A percentile compares a stretch with the other conserved stretches of the same genome.
These are phyloP conservation scores for Epizoanthus fatuus DNA, from an alignment of 92 coral and sea anemone genomes.

Conservation along the genomic window DNA sequence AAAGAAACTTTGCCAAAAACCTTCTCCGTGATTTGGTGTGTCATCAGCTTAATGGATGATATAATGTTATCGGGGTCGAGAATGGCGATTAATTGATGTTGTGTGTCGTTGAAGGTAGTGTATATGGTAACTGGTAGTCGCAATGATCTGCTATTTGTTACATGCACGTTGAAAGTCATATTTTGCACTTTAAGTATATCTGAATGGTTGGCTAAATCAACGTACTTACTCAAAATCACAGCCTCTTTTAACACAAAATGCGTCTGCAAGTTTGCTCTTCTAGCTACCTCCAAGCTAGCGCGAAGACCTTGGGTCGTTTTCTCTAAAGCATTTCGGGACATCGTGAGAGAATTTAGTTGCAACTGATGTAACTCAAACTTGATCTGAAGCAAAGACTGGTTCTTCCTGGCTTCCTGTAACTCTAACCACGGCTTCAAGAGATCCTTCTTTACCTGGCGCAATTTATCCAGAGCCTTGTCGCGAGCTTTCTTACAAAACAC, in stretches of 20 bases:
- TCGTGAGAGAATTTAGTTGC: conserved; percentile 50
- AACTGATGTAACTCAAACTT: conserved; percentile 35
- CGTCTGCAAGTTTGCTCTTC: too few species aligned
- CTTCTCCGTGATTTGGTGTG: conserved; percentile 48
- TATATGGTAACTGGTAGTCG: too few species aligned
- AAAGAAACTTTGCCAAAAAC: conserved; percentile 53
- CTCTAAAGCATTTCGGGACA: conserved; percentile 38
- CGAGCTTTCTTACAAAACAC: conserved; percentile 62
- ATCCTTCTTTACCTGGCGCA: conserved; percentile 15
- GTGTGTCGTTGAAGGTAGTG: too few species aligned
- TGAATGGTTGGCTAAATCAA: too few species aligned
- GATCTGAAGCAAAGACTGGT: conserved; percentile 45
- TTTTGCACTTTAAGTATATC: too few species aligned
- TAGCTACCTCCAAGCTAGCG: too few species aligned
- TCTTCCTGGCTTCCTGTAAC: conserved; percentile 47
- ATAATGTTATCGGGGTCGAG: background rate
- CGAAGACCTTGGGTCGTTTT: too few species aligned
- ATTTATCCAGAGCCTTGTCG: conserved; percentile 44
- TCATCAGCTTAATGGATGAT: conserved; percentile 55
- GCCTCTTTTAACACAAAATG: too few species aligned
- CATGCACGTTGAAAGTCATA: too few species aligned
- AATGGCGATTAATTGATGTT: too few species aligned
- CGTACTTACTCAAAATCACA: too few species aligned
- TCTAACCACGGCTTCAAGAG: conserved; percentile 27
- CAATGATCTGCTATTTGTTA: too few species aligned